Evolutionary conservation across 2,113 vertebrate genomes (phyloP).

Genomic region (Mormyrus iriodes): DNA sequence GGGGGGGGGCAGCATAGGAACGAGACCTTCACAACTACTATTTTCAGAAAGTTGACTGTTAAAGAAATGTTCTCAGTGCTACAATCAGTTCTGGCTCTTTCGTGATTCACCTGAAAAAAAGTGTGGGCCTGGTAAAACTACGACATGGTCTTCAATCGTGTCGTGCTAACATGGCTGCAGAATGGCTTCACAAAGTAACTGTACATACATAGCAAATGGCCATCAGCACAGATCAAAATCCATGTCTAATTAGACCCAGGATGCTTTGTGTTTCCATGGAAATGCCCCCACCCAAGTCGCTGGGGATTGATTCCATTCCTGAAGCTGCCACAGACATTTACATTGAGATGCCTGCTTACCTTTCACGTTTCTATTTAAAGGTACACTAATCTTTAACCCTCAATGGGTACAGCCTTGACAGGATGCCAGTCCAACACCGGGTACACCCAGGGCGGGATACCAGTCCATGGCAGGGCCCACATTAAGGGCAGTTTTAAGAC

Average conservation of each 20-base stretch:
- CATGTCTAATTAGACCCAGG: background rate
- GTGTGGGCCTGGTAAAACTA: background rate
- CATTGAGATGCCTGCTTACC: background rate
- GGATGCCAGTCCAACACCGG: background rate
- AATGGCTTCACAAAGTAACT: background rate
- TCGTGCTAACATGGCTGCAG: background rate
- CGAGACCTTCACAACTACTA: background rate
- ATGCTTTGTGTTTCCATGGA: background rate
- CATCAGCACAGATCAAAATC: background rate
- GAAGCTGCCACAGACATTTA: background rate
- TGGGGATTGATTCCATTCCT: background rate
- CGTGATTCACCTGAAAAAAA: background rate
- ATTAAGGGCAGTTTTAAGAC: background rate
- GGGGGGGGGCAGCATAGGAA: background rate
- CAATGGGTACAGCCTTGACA: background rate
- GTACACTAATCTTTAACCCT: background rate
- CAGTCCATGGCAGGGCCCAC: background rate
- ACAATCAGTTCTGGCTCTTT: background rate
- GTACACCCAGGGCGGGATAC: background rate
- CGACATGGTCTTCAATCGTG: background rate
- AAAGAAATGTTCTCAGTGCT: background rate
- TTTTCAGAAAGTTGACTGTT: background rate
- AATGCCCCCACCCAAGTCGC: background rate
- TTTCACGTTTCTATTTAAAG: background rate
- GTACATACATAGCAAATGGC: background rate